Evolutionary conservation across 2,797 vertebrate species (phyloP).

Genomic region (Lateolabrax maculatus): DNA sequence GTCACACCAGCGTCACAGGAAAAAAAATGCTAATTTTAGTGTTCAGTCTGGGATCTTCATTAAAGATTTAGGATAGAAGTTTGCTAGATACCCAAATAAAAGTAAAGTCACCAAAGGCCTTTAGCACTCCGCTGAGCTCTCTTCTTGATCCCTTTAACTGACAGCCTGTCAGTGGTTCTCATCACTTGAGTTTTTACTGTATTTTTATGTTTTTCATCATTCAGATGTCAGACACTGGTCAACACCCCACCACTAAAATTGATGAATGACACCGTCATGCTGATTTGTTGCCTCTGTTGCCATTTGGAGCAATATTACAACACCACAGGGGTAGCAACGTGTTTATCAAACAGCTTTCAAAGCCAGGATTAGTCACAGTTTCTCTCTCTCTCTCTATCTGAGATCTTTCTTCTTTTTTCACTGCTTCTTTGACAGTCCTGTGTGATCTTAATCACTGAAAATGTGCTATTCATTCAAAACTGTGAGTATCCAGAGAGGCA

Average conservation of each 20-base stretch:
- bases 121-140: conserved; percentile 16
- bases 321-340: conserved; percentile 26
- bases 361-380: conserved; percentile 32
- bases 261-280: background rate
- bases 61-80: conserved; percentile 53
- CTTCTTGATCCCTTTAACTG: conserved; percentile 45
- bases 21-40: conserved; percentile 50
- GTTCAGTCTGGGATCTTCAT: conserved; percentile 49
- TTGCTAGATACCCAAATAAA: conserved; percentile 34
- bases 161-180: conserved; percentile 38
- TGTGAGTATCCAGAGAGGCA: background rate
- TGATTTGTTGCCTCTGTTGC: conserved; percentile 43
- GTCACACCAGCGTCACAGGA: conserved; percentile 28
- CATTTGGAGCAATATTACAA: conserved; percentile 44
- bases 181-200: conserved; percentile 9
- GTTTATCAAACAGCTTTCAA: conserved; percentile 47
- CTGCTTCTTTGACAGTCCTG: conserved; percentile 2
- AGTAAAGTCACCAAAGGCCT: conserved; percentile 38
- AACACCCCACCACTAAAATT: background rate
- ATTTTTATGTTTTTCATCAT: conserved; percentile 5
- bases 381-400: conserved; percentile 15
- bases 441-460: conserved; percentile 29
- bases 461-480: conserved; percentile 4
- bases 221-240: conserved; percentile 13
- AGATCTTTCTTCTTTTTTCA: conserved; percentile 11